Evolutionary conservation across 2,888 invertebrate species (phyloP).

Genomic region (Carcina quercana): DNA sequence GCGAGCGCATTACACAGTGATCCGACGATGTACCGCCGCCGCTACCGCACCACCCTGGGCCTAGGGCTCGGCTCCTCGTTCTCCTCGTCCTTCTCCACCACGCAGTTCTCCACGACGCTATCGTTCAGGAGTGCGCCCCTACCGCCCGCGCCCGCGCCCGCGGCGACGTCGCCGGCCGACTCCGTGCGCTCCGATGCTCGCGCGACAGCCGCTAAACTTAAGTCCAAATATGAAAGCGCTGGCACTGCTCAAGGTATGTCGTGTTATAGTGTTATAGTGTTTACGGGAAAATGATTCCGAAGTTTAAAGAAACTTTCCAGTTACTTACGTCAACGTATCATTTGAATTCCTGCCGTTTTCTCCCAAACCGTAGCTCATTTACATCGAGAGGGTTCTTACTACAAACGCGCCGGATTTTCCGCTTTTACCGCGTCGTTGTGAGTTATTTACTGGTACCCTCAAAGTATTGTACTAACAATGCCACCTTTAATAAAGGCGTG

Average conservation of each 20-base stretch:
- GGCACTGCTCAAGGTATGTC: slow-evolving; percentile 67
- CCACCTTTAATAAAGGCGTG: too few relatives aligned
- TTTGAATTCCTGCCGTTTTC: too few relatives aligned
- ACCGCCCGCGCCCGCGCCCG: slow-evolving; percentile 33
- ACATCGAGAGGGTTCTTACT: too few relatives aligned
- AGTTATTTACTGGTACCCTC: too few relatives aligned
- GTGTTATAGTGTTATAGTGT: too few relatives aligned
- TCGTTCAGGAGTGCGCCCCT: slow-evolving; percentile 54
- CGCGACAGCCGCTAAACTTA: slow-evolving; percentile 65
- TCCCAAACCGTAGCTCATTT: too few relatives aligned
- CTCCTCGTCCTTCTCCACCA: slow-evolving; percentile 53
- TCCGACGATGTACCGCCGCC: slow-evolving; percentile 54
- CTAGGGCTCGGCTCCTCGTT: slow-evolving; percentile 60
- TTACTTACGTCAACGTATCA: too few relatives aligned
- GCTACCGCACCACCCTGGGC: slow-evolving; percentile 64
- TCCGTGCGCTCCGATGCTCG: slow-evolving; percentile 60
- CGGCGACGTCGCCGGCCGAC: slow-evolving; percentile 29
- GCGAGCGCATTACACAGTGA: too few relatives aligned
- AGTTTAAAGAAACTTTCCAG: slow-evolving; percentile 1
- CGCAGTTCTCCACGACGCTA: slow-evolving; percentile 53
- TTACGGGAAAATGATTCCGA: slow-evolving; percentile 3
- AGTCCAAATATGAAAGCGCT: slow-evolving; percentile 64
- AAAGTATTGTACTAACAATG: too few relatives aligned
- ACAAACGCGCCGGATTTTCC: too few relatives aligned
- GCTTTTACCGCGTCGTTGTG: too few relatives aligned